These are phyloP conservation scores for Platygyra sinensis DNA, from an alignment of 64 coral and sea anemone genomes.

Conservation along the genomic window DNA sequence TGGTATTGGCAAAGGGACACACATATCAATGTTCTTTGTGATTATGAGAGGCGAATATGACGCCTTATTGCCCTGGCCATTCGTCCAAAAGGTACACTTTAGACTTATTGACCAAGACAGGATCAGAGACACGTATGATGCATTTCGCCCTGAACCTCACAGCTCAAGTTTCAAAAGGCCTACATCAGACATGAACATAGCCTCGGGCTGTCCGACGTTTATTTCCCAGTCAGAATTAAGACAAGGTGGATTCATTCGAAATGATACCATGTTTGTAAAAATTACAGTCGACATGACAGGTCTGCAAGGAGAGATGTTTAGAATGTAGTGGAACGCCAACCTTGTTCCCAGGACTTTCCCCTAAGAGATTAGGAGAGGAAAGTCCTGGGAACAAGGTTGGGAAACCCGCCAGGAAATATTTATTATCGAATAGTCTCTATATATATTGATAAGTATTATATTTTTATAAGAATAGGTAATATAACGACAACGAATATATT, in stretches of 20 bases:
- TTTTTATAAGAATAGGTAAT: too few species aligned
- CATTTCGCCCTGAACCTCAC: constrained; percentile 28
- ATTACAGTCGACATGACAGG: not conserved
- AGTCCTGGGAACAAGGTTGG: too few species aligned
- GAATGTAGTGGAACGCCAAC: not conserved
- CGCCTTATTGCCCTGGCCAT: constrained; percentile 27
- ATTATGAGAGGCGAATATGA: constrained; percentile 38
- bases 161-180: constrained; percentile 32
- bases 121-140: not conserved
- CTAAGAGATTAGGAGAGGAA: too few species aligned
- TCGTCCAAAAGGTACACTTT: constrained; percentile 22
- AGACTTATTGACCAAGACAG: constrained; percentile 7
- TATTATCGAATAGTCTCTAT: too few species aligned
- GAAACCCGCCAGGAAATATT: too few species aligned
- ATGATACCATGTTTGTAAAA: constrained; percentile 1
- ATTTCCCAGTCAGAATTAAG: not conserved
- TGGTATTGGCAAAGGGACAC: constrained; percentile 44
- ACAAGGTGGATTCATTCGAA: not conserved
- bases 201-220: not conserved
- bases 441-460: too few species aligned
- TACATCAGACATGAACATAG: constrained; percentile 13
- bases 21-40: constrained; percentile 32
- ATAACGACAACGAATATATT: too few species aligned
- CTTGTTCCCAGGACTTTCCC: too few species aligned
- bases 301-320: not conserved